A percentile compares a stretch with the other conserved stretches of the same genome.
These are phyloP conservation scores for Athene cunicularia DNA, from an alignment of 2,113 vertebrate species.

Conservation along the genomic window DNA sequence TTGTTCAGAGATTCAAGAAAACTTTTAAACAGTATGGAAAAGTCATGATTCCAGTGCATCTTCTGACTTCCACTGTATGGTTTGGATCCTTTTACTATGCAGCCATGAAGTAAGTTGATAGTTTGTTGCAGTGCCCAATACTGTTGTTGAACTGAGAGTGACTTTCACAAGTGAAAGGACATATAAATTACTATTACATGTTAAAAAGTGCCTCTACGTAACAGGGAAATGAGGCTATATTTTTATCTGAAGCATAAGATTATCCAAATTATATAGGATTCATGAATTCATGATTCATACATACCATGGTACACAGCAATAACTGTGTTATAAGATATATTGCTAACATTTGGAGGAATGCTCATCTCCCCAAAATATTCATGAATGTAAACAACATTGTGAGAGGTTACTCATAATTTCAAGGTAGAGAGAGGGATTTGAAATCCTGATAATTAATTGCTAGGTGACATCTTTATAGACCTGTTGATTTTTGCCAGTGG, in stretches of 20 bases:
- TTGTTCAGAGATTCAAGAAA: slow-evolving; percentile 92
- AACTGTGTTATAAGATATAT: neutral
- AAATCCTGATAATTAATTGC: neutral
- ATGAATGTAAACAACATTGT: neutral
- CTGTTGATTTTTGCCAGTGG: neutral
- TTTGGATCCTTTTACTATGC: slow-evolving; percentile 96
- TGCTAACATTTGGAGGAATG: neutral
- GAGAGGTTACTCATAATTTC: too few relatives aligned
- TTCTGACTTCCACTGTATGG: slow-evolving; percentile 92
- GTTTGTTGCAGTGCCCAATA: neutral
- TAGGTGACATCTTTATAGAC: neutral
- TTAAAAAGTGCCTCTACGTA: neutral
- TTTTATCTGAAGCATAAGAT: neutral
- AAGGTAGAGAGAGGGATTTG: neutral
- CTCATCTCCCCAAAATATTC: neutral
- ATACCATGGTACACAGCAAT: neutral
- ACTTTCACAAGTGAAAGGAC: neutral
- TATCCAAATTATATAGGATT: neutral
- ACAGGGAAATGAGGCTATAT: neutral
- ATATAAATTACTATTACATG: neutral
- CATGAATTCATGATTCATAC: accelerated
- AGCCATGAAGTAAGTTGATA: slow-evolving; percentile 91
- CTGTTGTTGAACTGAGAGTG: neutral
- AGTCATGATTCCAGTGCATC: slow-evolving; percentile 95
- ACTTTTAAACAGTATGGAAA: slow-evolving; percentile 97